Evolutionary conservation across 2,797 vertebrate genomes (phyloP).

Genomic region (Rousettus madagascariensis): DNA sequence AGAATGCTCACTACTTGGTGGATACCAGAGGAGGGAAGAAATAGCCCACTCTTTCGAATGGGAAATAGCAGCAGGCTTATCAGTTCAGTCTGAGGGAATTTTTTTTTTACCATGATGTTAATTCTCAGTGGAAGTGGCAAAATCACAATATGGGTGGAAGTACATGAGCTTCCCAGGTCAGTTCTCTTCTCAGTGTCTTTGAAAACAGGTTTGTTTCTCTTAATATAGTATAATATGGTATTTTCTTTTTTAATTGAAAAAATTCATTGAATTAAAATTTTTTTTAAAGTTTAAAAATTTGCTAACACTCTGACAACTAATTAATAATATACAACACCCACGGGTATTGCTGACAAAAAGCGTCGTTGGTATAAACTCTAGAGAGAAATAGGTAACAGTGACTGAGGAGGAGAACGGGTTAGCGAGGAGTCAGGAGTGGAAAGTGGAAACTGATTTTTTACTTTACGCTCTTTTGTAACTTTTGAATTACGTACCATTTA

Average conservation of each 20-base stretch:
- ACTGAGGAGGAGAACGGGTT: not conserved
- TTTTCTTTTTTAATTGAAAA: constrained; percentile 16
- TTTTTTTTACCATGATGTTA: not conserved
- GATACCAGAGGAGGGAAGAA: not conserved
- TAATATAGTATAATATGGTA: not conserved
- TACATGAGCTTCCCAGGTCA: not conserved
- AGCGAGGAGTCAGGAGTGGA: not conserved
- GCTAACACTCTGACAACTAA: not conserved
- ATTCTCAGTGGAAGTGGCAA: not conserved
- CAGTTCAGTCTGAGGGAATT: not conserved
- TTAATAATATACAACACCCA: not conserved
- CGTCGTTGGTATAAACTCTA: not conserved
- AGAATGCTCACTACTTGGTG: not conserved
- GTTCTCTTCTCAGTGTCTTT: not conserved
- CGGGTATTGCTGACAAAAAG: not conserved
- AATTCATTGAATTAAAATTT: not conserved
- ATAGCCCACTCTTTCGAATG: not conserved
- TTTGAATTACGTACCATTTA: not conserved
- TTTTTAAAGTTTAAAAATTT: not conserved
- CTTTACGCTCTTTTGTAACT: not conserved
- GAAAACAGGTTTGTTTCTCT: not conserved
- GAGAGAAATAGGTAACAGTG: not conserved
- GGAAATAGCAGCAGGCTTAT: not conserved
- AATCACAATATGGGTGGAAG: not conserved
- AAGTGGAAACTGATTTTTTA: not conserved